phyloP scores from a whole-genome alignment of 2,888 invertebrate species.

The Pherbina coryleti region DNA sequence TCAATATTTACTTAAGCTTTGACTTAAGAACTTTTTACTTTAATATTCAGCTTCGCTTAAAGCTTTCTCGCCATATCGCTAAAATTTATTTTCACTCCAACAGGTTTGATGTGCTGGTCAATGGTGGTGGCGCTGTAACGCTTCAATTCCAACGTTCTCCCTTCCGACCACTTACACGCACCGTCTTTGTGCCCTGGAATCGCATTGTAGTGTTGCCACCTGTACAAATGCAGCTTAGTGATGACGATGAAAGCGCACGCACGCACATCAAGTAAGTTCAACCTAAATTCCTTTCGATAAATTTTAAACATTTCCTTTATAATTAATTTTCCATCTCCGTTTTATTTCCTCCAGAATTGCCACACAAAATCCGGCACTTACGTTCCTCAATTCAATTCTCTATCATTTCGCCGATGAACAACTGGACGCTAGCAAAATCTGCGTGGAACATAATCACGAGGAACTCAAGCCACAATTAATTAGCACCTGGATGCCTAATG shows the following conservation, averaged over 20 bases:
- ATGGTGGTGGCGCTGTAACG: constrained; percentile 97
- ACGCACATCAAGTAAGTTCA: constrained; percentile 67
- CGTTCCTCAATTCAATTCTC: constrained; percentile 68
- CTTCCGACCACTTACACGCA: constrained; percentile 88
- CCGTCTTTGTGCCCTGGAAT: constrained; percentile 97
- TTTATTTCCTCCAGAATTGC: constrained; percentile 58
- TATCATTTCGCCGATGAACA: constrained; percentile 69
- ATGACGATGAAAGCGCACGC: constrained; percentile 73
- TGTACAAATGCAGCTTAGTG: constrained; percentile 87
- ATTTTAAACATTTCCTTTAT: neutral
- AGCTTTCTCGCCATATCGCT: neutral
- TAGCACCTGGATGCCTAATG: constrained; percentile 91
- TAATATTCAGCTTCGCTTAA: neutral
- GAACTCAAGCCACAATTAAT: constrained; percentile 86
- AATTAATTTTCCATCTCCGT: constrained; percentile 29
- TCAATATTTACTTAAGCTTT: neutral
- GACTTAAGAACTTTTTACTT: neutral
- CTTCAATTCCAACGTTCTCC: constrained; percentile 96
- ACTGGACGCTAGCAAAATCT: constrained; percentile 72
- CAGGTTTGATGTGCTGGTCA: constrained; percentile 98
- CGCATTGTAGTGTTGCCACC: constrained; percentile 92
- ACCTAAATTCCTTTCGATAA: neutral
- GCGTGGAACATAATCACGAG: constrained; percentile 89
- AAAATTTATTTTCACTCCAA: neutral
- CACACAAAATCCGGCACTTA: constrained; percentile 68